Conservation (phyloP, 2,888 invertebrate genomes). For the Colletes collaris region DNA sequence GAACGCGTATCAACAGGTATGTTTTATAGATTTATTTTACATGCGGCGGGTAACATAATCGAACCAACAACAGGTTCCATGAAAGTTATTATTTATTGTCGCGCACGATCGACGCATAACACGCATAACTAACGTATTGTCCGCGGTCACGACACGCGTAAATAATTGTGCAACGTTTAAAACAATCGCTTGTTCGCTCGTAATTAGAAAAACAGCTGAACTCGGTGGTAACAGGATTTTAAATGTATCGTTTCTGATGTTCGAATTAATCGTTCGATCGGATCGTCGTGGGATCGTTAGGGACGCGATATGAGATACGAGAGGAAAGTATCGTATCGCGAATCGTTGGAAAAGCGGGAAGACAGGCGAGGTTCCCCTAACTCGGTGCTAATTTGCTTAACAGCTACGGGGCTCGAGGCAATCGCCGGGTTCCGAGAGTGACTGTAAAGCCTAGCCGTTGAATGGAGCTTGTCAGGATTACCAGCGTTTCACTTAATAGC, state of each 20-base stretch:
- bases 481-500: conserved; percentile 77
- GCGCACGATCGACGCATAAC: too few relatives aligned
- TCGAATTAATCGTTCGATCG: too few relatives aligned
- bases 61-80: too few relatives aligned
- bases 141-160: too few relatives aligned
- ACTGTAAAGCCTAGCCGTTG: conserved; percentile 70
- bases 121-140: too few relatives aligned
- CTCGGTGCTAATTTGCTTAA: conserved; percentile 74
- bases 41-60: not conserved
- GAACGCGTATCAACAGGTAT: not conserved
- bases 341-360: conserved; percentile 16
- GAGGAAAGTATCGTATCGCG: conserved; percentile 5
- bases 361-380: conserved; percentile 52
- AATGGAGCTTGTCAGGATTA: conserved; percentile 76
- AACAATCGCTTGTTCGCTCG: too few relatives aligned
- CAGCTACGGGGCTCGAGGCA: conserved; percentile 68
- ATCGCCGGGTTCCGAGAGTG: conserved; percentile 55
- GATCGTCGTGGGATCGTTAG: not conserved
- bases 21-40: not conserved
- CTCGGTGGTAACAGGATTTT: too few relatives aligned
- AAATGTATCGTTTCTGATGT: too few relatives aligned
- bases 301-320: not conserved
- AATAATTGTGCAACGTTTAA: too few relatives aligned
- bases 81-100: too few relatives aligned
- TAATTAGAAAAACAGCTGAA: too few relatives aligned